Evolutionary conservation across 1,140 invertebrate genomes (phyloP).

Genomic region (Ganaspis sp.): DNA sequence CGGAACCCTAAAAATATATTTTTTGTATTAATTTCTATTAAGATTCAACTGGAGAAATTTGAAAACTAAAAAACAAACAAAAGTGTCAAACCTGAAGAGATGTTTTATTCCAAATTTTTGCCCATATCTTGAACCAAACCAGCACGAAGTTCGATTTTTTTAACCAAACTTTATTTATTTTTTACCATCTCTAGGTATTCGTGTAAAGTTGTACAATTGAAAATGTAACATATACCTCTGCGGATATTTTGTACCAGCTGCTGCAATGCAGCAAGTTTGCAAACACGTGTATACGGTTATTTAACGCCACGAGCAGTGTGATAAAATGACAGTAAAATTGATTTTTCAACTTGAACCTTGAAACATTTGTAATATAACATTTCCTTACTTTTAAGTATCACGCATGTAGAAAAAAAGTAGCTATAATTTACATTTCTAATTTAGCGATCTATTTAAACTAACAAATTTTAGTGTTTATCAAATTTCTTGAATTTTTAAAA

Average conservation of each 20-base stretch:
- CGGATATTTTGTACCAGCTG: neutral
- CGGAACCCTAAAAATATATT: no score
- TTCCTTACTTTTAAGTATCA: neutral
- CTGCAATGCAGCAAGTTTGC: conserved; percentile 21
- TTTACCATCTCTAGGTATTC: neutral
- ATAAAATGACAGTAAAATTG: conserved; percentile 23
- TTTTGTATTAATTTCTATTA: no score
- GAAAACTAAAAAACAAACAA: no score
- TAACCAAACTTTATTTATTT: no score
- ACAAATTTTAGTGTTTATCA: no score
- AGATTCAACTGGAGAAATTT: no score
- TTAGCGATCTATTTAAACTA: neutral
- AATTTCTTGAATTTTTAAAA: no score
- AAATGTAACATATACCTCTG: neutral
- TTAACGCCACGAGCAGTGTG: neutral
- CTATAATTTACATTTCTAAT: no score
- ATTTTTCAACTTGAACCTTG: conserved; percentile 14
- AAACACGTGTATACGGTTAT: neutral
- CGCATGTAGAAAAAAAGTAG: neutral
- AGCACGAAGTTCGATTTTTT: no score
- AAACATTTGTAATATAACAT: neutral
- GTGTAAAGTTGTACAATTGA: neutral
- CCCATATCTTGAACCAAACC: no score
- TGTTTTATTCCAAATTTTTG: no score
- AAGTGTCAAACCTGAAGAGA: no score